Conservation (phyloP, 2,113 vertebrate genomes). For the Pollimyrus isidori region DNA sequence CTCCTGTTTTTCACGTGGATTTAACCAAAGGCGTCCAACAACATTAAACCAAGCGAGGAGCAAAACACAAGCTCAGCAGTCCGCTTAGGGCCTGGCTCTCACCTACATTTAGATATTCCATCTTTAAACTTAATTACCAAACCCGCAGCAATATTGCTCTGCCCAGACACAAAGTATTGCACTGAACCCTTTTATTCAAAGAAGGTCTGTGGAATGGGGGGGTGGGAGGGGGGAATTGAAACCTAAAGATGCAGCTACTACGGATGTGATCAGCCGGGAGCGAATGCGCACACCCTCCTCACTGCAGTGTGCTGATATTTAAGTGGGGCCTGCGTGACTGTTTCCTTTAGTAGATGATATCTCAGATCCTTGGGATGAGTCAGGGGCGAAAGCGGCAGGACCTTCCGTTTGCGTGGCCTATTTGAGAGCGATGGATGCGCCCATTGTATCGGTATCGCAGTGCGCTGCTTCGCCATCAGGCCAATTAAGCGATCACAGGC, state of each 20-base stretch:
- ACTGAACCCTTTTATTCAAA: conserved; percentile 55
- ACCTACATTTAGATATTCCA: conserved; percentile 54
- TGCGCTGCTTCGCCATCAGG: neutral
- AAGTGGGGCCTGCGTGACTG: neutral
- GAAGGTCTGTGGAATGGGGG: conserved; percentile 29
- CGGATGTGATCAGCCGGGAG: neutral
- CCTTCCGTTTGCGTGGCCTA: neutral
- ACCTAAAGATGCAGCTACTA: neutral
- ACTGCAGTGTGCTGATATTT: neutral
- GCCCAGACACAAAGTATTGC: conserved; percentile 38
- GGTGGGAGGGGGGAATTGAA: neutral
- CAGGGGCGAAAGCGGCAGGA: neutral
- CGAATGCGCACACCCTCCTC: neutral
- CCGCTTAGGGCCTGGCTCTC: conserved; percentile 41
- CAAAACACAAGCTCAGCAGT: conserved; percentile 54
- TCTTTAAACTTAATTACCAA: conserved; percentile 63
- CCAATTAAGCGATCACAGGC: neutral
- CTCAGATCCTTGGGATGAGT: neutral
- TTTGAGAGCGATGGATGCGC: neutral
- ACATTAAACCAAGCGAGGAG: conserved; percentile 42
- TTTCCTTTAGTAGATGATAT: neutral
- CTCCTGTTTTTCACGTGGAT: conserved; percentile 44
- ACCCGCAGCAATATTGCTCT: conserved; percentile 40
- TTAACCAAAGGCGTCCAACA: conserved; percentile 41
- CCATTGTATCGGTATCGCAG: neutral